Evolutionary conservation across 2,797 vertebrate species (phyloP), one percentile per base, ranked within the genome.

Genomic region (Coracias cyanogaster): DNA sequence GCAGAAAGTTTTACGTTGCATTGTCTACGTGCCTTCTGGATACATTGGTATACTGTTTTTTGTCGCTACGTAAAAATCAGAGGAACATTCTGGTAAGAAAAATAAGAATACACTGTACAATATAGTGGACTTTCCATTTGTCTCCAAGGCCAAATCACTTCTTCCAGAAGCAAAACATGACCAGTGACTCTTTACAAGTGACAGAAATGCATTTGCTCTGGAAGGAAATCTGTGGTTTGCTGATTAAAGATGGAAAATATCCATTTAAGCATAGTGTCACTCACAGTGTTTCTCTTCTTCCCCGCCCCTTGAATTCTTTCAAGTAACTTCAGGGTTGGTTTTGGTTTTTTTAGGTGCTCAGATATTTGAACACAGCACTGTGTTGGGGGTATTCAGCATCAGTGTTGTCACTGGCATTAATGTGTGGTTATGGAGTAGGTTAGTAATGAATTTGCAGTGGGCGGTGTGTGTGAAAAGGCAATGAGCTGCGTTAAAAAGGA

Each of bases 1-100:
- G 61, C 10, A 74, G 20, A 3, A 65, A 15, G 7, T 51, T 77
- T 62, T 64, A 39, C 12, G 57, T 1, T 45, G 21, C 16, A 71
- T 9, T 4, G 12, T 35, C 21, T 48, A 4, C 0, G 0, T 52
- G 12, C 25, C 31, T 79, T 33, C 18, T 55, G 13, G 24, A 39
- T 54, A 57, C 1, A 3, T 26, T 37, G 37, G 37, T 37, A 10
- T 37, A 37, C 37, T 37, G 37, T 9, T 37, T 37, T 37, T 37
- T 37, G 37, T 43, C 84, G 17, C 10, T 46, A 24, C 7, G 19
- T 25, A 66, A 66, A 60, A 46, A 8, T 37, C 31, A 0, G 3
- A 57, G 26, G 5, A 62, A 43, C 7, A 6, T 35, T 46, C 26
- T 58, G 43, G 24, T 51, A 24, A 73, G 48, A 37, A 65, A 43